These are phyloP conservation scores for Nyleta sp. DNA, from an alignment of 2,888 invertebrate species.

Conservation along the genomic window DNA sequence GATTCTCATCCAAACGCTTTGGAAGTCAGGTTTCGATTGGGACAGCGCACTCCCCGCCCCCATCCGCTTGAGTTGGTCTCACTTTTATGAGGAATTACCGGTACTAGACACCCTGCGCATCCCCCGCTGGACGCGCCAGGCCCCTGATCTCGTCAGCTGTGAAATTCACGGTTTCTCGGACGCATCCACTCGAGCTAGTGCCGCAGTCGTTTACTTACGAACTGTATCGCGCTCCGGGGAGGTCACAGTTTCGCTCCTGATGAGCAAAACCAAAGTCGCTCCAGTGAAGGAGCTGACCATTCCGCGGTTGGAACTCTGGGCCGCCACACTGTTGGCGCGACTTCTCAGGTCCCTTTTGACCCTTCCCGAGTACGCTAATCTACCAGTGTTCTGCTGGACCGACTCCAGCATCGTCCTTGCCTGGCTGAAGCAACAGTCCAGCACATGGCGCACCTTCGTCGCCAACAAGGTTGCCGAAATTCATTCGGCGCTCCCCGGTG, in stretches of 20 bases:
- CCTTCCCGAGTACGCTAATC: no score
- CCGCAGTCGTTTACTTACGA: background rate
- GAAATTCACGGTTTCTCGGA: no score
- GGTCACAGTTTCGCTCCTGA: background rate
- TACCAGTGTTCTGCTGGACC: background rate
- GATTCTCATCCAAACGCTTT: background rate
- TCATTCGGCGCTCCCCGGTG: background rate
- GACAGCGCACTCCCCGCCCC: background rate
- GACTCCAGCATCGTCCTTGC: slow-evolving; percentile 5
- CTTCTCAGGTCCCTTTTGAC: no score
- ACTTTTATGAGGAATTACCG: background rate
- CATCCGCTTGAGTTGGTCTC: background rate
- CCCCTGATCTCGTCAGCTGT: no score
- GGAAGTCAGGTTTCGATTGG: background rate
- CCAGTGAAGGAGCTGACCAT: background rate
- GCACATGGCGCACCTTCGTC: background rate
- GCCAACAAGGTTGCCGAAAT: background rate
- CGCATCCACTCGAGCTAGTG: background rate
- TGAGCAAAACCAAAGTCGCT: background rate
- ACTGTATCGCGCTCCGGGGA: background rate
- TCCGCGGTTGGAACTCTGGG: background rate
- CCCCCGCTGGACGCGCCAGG: background rate
- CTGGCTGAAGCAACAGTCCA: background rate
- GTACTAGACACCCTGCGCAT: background rate
- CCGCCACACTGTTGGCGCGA: no score